These are phyloP conservation scores for Antennarius striatus DNA, from an alignment of 2,113 vertebrate genomes.

Conservation along the genomic window DNA sequence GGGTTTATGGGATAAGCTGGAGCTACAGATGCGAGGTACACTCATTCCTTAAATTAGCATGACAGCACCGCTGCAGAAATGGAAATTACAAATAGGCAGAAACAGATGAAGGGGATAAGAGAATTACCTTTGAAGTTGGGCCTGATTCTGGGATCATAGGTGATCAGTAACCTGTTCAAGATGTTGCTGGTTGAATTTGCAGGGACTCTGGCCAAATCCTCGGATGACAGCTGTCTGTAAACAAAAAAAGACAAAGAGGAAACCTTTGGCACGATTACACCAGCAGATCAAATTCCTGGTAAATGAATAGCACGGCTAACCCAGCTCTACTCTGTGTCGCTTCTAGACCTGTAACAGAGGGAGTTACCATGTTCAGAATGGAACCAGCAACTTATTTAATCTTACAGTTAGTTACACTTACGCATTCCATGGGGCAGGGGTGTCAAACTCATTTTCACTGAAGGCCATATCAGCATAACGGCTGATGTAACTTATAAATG, in stretches of 20 bases:
- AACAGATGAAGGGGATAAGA: slow-evolving; percentile 36
- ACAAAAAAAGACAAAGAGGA: slow-evolving; percentile 43
- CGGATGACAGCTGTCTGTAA: slow-evolving; percentile 90
- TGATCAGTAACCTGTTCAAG: slow-evolving; percentile 92
- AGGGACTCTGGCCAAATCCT: slow-evolving; percentile 93
- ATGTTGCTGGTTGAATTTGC: slow-evolving; percentile 96
- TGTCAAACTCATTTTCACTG: no score
- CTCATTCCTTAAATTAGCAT: slow-evolving; percentile 38
- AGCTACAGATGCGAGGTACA: not conserved
- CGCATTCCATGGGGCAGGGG: no score
- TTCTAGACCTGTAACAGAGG: slow-evolving; percentile 51
- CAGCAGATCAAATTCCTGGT: slow-evolving; percentile 60
- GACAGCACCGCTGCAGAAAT: slow-evolving; percentile 31
- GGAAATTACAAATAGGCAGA: slow-evolving; percentile 41
- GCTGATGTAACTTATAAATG: no score
- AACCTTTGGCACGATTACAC: slow-evolving; percentile 47
- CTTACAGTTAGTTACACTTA: no score
- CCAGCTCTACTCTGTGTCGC: slow-evolving; percentile 31
- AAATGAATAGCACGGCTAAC: slow-evolving; percentile 41
- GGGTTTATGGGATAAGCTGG: slow-evolving; percentile 16
- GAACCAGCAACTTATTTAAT: no score
- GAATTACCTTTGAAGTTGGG: slow-evolving; percentile 97
- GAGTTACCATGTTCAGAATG: slow-evolving; percentile 11
- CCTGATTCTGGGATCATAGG: slow-evolving; percentile 95
- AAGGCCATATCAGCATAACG: no score